Conservation (phyloP, 2,113 vertebrate species). For the Rallus limicola region DNA sequence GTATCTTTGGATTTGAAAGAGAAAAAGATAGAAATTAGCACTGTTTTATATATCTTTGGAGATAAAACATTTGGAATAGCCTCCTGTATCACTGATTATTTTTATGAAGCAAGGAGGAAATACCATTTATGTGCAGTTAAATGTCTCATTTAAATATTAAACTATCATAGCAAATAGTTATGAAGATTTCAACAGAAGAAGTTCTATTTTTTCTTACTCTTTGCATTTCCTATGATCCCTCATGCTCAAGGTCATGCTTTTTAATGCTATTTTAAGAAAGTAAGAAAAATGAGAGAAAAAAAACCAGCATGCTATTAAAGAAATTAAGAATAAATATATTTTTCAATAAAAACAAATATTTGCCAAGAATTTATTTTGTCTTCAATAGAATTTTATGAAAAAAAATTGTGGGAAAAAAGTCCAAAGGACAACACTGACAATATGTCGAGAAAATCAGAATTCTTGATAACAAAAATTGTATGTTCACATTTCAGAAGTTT, state of each 20-base stretch:
- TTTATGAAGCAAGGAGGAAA: not conserved
- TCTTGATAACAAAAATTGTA: not conserved
- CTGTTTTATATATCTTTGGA: not conserved
- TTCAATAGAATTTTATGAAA: not conserved
- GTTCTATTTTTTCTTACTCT: not conserved
- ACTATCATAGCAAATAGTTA: not conserved
- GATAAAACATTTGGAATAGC: not conserved
- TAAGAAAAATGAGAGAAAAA: not conserved
- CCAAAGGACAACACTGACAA: not conserved
- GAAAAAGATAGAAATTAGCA: not conserved
- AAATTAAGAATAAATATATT: not conserved
- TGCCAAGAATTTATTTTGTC: not conserved
- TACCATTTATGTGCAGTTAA: not conserved
- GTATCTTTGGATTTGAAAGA: not conserved
- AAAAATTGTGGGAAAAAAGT: fast-evolving
- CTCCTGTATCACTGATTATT: not conserved
- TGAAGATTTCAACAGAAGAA: not conserved
- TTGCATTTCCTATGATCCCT: not conserved
- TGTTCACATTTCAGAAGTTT: not conserved
- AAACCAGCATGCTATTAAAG: fast-evolving
- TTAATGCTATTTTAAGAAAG: not conserved
- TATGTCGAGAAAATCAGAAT: not conserved
- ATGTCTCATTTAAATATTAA: not conserved
- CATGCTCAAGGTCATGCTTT: not conserved
- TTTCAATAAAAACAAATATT: not conserved